A percentile compares a stretch with the other conserved stretches of the same genome.
phyloP scores from a whole-genome alignment of 2,888 invertebrate species.

The Glomeris marginata region DNA sequence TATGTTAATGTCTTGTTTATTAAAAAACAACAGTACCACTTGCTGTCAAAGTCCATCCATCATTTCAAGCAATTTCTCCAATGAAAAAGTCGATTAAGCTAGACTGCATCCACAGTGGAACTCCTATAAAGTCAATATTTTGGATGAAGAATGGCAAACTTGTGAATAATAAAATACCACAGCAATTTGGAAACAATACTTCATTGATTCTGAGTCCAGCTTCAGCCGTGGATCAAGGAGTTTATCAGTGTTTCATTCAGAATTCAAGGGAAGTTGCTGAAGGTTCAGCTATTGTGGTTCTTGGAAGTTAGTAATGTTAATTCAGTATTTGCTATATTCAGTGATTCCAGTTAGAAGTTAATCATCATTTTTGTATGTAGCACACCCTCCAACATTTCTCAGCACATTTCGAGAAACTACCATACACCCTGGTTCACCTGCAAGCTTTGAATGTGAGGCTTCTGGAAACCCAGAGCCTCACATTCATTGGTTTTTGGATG shows the following conservation, averaged over 20 bases:
- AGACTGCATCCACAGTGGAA: not conserved
- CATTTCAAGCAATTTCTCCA: not conserved
- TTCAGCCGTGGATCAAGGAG: slow-evolving; percentile 21
- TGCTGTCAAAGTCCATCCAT: no score
- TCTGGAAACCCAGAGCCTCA: slow-evolving; percentile 1
- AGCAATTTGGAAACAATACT: not conserved
- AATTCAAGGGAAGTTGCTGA: slow-evolving; percentile 39
- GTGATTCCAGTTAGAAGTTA: no score
- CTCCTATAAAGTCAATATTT: not conserved
- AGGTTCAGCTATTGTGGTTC: slow-evolving; percentile 41
- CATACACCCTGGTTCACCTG: not conserved
- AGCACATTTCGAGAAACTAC: slow-evolving; percentile 4
- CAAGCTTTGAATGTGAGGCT: slow-evolving; percentile 1
- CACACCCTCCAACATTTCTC: slow-evolving; percentile 4
- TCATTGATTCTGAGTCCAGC: not conserved
- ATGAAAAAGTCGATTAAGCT: not conserved
- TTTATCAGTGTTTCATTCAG: slow-evolving; percentile 26
- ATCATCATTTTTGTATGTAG: not conserved
- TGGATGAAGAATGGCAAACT: slow-evolving; percentile 2
- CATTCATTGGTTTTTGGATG: slow-evolving; percentile 5
- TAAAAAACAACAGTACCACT: no score
- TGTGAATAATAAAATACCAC: not conserved
- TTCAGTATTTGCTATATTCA: no score
- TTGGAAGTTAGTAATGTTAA: not conserved
- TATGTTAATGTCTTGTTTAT: no score